These are phyloP conservation scores for Yponomeuta malinellus DNA, from an alignment of 2,888 invertebrate species.

Conservation along the genomic window DNA sequence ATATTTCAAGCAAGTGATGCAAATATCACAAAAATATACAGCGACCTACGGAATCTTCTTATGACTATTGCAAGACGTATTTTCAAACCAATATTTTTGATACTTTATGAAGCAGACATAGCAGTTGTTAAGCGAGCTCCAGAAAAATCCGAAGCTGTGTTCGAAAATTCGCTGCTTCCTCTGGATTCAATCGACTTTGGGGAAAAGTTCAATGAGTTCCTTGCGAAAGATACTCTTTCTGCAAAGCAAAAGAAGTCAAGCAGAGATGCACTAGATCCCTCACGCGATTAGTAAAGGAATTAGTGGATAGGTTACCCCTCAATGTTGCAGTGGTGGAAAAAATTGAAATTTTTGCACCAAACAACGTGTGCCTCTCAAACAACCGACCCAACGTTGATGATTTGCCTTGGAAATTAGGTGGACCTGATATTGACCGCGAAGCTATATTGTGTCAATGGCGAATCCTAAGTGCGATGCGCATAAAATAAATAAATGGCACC, in stretches of 20 bases:
- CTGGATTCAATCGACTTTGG: slow-evolving; percentile 23
- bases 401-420: slow-evolving; percentile 23
- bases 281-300: too few relatives aligned
- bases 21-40: slow-evolving; percentile 21
- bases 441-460: too few relatives aligned
- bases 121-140: slow-evolving; percentile 23
- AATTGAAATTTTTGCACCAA: not conserved
- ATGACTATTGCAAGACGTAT: slow-evolving; percentile 19
- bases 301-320: too few relatives aligned
- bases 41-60: slow-evolving; percentile 19
- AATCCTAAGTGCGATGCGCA: slow-evolving; percentile 22
- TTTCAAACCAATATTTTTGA: slow-evolving; percentile 22
- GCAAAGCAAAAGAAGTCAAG: too few relatives aligned
- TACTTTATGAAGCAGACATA: slow-evolving; percentile 22
- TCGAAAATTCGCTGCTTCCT: slow-evolving; percentile 24
- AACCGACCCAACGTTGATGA: slow-evolving; percentile 21
- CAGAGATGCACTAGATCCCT: too few relatives aligned
- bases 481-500: slow-evolving; percentile 22
- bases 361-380: slow-evolving; percentile 17
- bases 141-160: slow-evolving; percentile 22
- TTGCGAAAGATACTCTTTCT: slow-evolving; percentile 18
- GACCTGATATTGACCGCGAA: slow-evolving; percentile 15
- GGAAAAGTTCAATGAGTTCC: slow-evolving; percentile 22
- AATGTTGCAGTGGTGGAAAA: too few relatives aligned
- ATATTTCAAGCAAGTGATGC: slow-evolving; percentile 22